Evolutionary conservation across 2,113 vertebrate genomes (phyloP), one percentile per base, ranked within the genome.

Genomic region (Microtus pennsylvanicus): DNA sequence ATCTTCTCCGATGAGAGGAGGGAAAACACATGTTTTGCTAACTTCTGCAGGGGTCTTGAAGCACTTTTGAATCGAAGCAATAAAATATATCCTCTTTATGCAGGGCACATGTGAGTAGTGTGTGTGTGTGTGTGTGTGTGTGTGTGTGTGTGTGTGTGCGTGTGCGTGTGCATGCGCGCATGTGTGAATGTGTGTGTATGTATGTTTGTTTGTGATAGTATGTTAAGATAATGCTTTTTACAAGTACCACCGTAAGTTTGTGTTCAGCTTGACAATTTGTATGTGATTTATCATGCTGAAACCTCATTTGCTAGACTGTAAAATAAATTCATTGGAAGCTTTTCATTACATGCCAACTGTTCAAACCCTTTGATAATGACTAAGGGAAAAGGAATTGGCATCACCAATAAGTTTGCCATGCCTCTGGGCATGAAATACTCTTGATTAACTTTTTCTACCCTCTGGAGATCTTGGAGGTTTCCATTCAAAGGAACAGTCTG

Each of bases 61-160:
- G 94, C 87, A 97, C 72, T 97, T 98, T 88, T 96, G 96, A 96
- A 96, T 95, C 94, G 78, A 89, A 94, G 85, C 67, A 95, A 55
- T 98, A 96, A 97, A 87, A 67, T 94, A 78, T 88, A 95, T 96
- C 76, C 74, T 98, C 61, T 98, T 95, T 98, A 95, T 72, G 89
- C 10, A 97, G 33, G 38, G n/a, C 1, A 1, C 10, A 28, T 52
- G 17, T 58, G 17, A 19, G 55, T 16, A 17, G 78, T 80, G 47
- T 80, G 87, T 70, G 61, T 96, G 96, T 90, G 61, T 91, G 63
- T 82, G 11, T 85, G 30, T 5, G 14, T 35, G 67, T 70, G 55
- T 91, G 63, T 5, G 14, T 35, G 67, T 70, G 67, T 42, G n/a
- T 38, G 38, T 75, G 70, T 78, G 88, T 69, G n/a, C n/a, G 11